These are phyloP conservation scores for Agrilus mali DNA, from an alignment of 2,888 invertebrate species.

Conservation along the genomic window DNA sequence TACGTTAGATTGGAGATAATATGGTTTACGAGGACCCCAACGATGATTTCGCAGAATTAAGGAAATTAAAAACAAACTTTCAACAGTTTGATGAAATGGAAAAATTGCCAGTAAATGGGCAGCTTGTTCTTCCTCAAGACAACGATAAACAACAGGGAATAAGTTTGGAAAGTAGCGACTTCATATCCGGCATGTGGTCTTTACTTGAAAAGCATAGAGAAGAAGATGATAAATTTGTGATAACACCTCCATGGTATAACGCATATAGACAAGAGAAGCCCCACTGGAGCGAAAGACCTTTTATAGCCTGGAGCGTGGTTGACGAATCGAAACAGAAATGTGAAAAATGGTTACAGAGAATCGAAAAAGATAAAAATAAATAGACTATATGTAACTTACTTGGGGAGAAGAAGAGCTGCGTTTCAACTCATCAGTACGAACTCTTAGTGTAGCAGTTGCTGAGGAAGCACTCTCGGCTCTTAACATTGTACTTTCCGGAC, in stretches of 20 bases:
- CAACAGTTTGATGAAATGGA: conserved; percentile 2
- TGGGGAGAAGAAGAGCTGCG: conserved; percentile 50
- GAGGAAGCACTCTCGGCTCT: conserved; percentile 20
- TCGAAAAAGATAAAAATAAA: too few relatives aligned
- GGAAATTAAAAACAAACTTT: conserved; percentile 7
- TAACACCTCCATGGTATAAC: conserved; percentile 20
- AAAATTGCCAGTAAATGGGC: conserved; percentile 6
- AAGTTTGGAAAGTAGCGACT: conserved; percentile 10
- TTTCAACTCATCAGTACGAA: conserved; percentile 46
- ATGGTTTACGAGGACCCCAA: conserved; percentile 9
- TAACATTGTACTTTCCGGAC: conserved; percentile 23
- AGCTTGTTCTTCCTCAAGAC: background rate
- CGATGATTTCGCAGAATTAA: conserved; percentile 1
- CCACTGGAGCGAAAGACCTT: conserved; percentile 21
- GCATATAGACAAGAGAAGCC: conserved; percentile 15
- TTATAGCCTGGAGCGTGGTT: conserved; percentile 18
- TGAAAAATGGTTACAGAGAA: conserved; percentile 21
- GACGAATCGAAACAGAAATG: conserved; percentile 24
- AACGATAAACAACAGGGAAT: too few relatives aligned
- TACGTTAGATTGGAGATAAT: conserved; percentile 7
- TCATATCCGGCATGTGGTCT: conserved; percentile 21
- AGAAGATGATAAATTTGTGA: conserved; percentile 13
- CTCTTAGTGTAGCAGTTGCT: conserved; percentile 29
- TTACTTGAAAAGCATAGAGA: conserved; percentile 16
- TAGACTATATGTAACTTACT: conserved; percentile 26